Base-by-base conservation (phyloP, 2,888 invertebrate genomes). In the Encarsia formosa region DNA sequence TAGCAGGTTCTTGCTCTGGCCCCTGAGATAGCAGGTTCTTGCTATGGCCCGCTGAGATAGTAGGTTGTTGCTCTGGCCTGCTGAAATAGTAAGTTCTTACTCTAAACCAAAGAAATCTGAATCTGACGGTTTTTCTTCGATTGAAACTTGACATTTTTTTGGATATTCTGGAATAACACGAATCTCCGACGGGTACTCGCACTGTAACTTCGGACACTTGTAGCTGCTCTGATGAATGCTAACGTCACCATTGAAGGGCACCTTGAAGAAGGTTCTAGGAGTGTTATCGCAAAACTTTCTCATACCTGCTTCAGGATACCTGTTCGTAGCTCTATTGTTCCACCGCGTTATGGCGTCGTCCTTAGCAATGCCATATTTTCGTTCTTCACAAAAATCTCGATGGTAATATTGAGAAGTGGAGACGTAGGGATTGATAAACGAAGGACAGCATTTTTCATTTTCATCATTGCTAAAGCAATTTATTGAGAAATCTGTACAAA, bases 281-380 rank as follows among this genome's bases (percentile, higher is more conserved):
- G 18, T 38, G 16, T 39, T 34, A 4, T 31, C 9, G 13, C 32
- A 43, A 9, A 43, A 15, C 11, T 38, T 34, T n/a, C n/a, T n/a
- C n/a, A n/a, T n/a, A 8, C 15, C 4, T 9, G 5, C 4, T 2
- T 37, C 18, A 16, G 39, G 13, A 19, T 9, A 6, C 23, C 32
- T 32, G 5, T 53, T 23, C 29, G 35, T 38, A 13, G 13, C 52
- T 18, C 26, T 59, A 6, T 66, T 59, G 57, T 74, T 75, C 55
- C 75, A 76, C 56, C 64, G 70, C 5, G 76, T 77, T 4, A 71
- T 61, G 18, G 72, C 63, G 56, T 77, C 73, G 49, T 74, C 74
- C 49, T 63, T 65, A 1, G 70, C 68, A 18, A 69, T 59, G 15
- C 65, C 68, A 29, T 69, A 59, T 41, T 68, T 59, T 56, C 71